Base-by-base conservation (phyloP, 2,113 vertebrate genomes). In the Zapus hudsonius region DNA sequence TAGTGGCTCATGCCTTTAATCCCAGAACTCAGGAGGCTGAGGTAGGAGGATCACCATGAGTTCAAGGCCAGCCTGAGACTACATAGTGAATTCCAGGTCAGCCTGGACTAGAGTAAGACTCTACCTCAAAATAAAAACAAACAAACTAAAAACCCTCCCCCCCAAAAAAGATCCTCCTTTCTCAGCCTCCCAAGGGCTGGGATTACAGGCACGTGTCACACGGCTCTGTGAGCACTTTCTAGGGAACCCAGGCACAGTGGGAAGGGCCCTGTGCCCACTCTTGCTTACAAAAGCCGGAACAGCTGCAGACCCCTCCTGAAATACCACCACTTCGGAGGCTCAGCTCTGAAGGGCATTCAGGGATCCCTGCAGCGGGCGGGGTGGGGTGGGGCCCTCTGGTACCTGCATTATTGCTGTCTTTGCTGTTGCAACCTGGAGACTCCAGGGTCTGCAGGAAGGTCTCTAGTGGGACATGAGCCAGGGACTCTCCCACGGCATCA, bases 371-470 rank as follows among this genome's bases (percentile, higher is more conserved):
- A 38, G 64, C 55, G 16, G 31, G 2, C n/a, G n/a, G 31, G 55
- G 13, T 0, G 17, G 40, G 88, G n/a, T n/a, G n/a, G 69, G 63
- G 22, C 38, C 74, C 38, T 3, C 2, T 7, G 0, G 95, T 11
- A 95, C 95, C 93, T 86, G 92, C 25, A 16, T 59, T 97, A 78
- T 79, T 97, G 36, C 96, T 95, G 12, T 98, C 20, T 3, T 96
- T 95, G 82, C 95, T 96, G 4, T 96, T 93, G 19, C 97, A 7
- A 0, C 97, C 75, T 7, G 98, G 97, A 70, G 98, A 97, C 90
- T 99, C 99, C 92, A 99, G 96, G 0, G 98, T 98, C 97, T 99
- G 99, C 57, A 99, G 98, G 96, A 99, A 99, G 92, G 93, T 98
- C 96, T 99, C 99, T 95, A 99, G 97, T 0, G 99, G 99, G 89